Base-by-base conservation (phyloP, 2,888 invertebrate species). In the Metopia argyrocephala region DNA sequence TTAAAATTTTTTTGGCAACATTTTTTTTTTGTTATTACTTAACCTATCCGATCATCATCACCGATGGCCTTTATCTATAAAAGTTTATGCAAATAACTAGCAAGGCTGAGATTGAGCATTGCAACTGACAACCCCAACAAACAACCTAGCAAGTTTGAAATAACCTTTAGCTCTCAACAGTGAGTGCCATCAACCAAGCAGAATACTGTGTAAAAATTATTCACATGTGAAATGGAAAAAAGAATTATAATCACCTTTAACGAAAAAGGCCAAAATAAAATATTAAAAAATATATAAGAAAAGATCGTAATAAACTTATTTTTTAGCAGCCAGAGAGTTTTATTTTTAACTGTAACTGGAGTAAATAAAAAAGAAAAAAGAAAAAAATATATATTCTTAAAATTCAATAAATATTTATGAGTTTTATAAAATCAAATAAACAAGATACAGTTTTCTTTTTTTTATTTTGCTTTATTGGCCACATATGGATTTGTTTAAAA, bases 331-430 rank as follows among this genome's bases (percentile, higher is more conserved):
- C n/a, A n/a, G n/a, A n/a, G 31, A 71, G 12, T 31, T 23, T 6
- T 20, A 57, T 48, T 21, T 61, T 61, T 31, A 57, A 52, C 18
- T 46, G 6, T 15, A 15, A 2, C 38, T 3, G 15, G 38, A 38
- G 38, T 31, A 31, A 31, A 9, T 61, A 21, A 52, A 62, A 68
- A 76, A 82, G 73, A 61, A 59, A 31, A n/a, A 84, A 50, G 31
- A 38, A 38, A 38, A 38, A 38, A 38, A 6, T 82, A 85, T 85
- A 87, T 87, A 85, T 87, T 87, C 86, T 87, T 88, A 88, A 87
- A 87, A 87, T 88, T 87, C 87, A 87, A 87, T 87, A 87, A 87
- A 87, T 87, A 87, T 87, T 87, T 87, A 87, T 87, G 88, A 87
- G 87, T 84, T 86, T 85, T 78, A 80, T 65, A 73, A 76, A 81